Base-by-base conservation (phyloP, 2,888 invertebrate species). In the Xestoiulus laeticollis region DNA sequence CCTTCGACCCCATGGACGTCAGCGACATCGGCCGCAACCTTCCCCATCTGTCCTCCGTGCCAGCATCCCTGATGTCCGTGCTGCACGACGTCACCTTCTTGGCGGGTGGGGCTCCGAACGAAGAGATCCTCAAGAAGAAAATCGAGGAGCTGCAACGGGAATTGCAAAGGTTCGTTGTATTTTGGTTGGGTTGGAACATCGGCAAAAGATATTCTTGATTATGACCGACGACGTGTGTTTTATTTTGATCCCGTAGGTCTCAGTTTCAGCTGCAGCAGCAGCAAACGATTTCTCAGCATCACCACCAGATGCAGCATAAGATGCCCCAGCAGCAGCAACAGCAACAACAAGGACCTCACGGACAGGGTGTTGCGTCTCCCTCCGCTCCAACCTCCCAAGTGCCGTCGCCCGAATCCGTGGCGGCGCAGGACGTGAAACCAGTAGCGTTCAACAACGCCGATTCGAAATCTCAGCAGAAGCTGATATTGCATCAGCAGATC, bases 121-220 rank as follows among this genome's bases (percentile, higher is more conserved):
- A 96, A 90, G 94, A 96, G 89, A 95, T 97, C 87, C 94, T 95
- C 89, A 95, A 96, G 90, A 94, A 96, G 87, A 95, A 96, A 92
- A 98, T 98, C 90, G 96, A 97, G 91, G 96, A 97, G 91, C 93
- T 98, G 85, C 96, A 97, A 91, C 93, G 96, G 2, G 96, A 96
- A 91, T 91, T 96, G 90, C 95, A 95, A 89, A 94, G 95, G 89
- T 96, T 86, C 26, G 43, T 43, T 43, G 5, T 43, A n/a, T n/a
- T n/a, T n/a, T n/a, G n/a, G n/a, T n/a, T n/a, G n/a, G n/a, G n/a
- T n/a, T n/a, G n/a, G n/a, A n/a, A n/a, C n/a, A n/a, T n/a, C n/a
- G n/a, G n/a, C n/a, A n/a, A n/a, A n/a, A n/a, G 43, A 43, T 43
- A 8, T 43, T 5, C 12, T 43, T 43, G 12, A 43, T 43, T 12